Conservation (phyloP, 2,888 invertebrate species). For the Neoascia interrupta region DNA sequence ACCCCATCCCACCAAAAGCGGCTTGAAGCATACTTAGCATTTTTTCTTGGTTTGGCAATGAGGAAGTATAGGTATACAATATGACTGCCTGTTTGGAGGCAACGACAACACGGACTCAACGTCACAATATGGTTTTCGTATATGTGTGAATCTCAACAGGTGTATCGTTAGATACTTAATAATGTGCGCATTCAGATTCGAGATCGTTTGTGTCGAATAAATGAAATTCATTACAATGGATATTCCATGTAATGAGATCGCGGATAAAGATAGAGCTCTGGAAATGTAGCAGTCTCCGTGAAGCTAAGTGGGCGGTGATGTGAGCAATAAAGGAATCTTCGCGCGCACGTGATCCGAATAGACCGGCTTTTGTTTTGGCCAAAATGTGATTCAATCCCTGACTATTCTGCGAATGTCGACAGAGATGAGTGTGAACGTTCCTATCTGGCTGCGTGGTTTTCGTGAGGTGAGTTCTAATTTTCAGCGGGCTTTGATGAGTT, state of each 20-base stretch:
- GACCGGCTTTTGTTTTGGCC: constrained; percentile 17
- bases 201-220: neutral
- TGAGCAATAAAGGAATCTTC: constrained; percentile 1
- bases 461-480: constrained; percentile 1
- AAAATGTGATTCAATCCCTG: constrained; percentile 10
- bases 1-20: constrained; percentile 17
- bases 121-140: neutral
- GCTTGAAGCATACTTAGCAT: constrained; percentile 35
- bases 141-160: neutral
- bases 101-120: neutral
- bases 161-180: neutral
- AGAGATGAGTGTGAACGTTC: too few species aligned
- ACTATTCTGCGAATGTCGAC: neutral
- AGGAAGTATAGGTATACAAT: constrained; percentile 42
- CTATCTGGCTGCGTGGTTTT: too few species aligned
- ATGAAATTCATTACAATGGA: neutral
- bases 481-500: neutral
- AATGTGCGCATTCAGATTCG: neutral
- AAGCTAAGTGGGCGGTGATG: constrained; percentile 7
- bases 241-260: neutral
- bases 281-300: too few species aligned
- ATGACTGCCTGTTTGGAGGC: constrained; percentile 23
- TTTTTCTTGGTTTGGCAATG: constrained; percentile 50
- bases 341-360: constrained; percentile 31
- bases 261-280: constrained; percentile 1